Evolutionary conservation across 92 coral and sea anemone genomes (phyloP).

Genomic region (Umimayanthus chanpuru): DNA sequence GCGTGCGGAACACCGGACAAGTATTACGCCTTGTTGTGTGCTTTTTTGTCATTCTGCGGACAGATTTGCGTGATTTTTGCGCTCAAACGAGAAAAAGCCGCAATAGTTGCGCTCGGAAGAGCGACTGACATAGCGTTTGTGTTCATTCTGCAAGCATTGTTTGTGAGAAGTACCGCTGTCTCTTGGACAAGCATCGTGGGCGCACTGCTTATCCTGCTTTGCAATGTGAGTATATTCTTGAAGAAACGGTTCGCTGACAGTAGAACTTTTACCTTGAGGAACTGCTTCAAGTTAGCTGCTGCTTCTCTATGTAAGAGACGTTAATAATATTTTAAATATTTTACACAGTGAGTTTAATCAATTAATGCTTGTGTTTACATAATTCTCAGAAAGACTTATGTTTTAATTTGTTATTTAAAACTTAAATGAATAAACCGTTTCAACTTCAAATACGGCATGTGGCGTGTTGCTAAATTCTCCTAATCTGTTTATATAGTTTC

Average conservation of each 20-base stretch:
- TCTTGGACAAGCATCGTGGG: slow-evolving; percentile 63
- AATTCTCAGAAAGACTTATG: no score
- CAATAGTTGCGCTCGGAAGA: slow-evolving; percentile 61
- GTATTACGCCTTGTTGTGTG: slow-evolving; percentile 36
- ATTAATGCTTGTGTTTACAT: no score
- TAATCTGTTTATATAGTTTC: no score
- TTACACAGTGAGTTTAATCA: neutral
- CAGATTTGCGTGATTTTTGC: slow-evolving; percentile 58
- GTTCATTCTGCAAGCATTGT: slow-evolving; percentile 62
- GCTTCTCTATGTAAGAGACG: neutral
- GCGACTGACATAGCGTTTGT: slow-evolving; percentile 69
- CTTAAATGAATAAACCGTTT: no score
- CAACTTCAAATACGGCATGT: no score
- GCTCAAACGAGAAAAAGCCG: slow-evolving; percentile 62
- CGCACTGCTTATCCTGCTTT: slow-evolving; percentile 62
- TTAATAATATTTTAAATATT: no score
- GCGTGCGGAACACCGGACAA: slow-evolving; percentile 48
- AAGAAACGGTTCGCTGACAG: slow-evolving; percentile 30
- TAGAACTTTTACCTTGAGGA: slow-evolving; percentile 7
- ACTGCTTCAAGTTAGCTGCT: neutral
- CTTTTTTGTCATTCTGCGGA: slow-evolving; percentile 48
- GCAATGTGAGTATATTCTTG: slow-evolving; percentile 61
- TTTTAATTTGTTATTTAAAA: no score
- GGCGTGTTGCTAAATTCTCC: no score
- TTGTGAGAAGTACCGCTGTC: slow-evolving; percentile 50